phyloP scores from a whole-genome alignment of 2,797 vertebrate species.

The Nannoperca obscura region DNA sequence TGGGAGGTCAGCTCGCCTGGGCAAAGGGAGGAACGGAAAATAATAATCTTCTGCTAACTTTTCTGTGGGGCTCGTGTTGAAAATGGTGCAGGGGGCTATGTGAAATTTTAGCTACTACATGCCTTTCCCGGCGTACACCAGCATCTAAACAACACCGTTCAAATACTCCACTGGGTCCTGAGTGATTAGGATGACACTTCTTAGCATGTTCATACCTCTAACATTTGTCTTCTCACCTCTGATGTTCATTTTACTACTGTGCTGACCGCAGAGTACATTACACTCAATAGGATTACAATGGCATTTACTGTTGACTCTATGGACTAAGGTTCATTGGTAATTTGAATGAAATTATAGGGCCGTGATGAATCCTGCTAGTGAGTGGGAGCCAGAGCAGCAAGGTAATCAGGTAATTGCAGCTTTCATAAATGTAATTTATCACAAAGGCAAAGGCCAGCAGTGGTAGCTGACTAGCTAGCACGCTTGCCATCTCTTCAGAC shows the following conservation, averaged over 20 bases:
- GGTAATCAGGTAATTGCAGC: conserved; percentile 87
- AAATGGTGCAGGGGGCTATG: conserved; percentile 34
- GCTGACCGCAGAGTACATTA: conserved; percentile 65
- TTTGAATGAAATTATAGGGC: conserved; percentile 85
- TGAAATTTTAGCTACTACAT: conserved; percentile 38
- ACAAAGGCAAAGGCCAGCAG: conserved; percentile 65
- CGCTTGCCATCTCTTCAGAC: conserved; percentile 36
- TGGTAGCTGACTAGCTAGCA: conserved; percentile 40
- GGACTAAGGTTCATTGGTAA: conserved; percentile 79
- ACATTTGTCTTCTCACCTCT: conserved; percentile 38
- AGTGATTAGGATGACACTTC: conserved; percentile 47
- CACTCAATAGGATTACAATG: conserved; percentile 74
- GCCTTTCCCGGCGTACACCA: conserved; percentile 27
- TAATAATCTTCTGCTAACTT: conserved; percentile 52
- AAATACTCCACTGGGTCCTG: conserved; percentile 34
- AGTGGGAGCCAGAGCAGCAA: conserved; percentile 68
- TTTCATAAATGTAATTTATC: conserved; percentile 87
- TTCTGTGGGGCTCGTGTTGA: conserved; percentile 41
- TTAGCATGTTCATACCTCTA: conserved; percentile 35
- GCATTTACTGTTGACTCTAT: conserved; percentile 76
- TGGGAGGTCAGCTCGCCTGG: conserved; percentile 68
- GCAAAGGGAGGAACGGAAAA: conserved; percentile 43
- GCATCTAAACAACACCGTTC: conserved; percentile 29
- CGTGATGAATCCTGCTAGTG: conserved; percentile 71
- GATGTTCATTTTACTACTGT: conserved; percentile 57